Evolutionary conservation across 35 echinoderm and acorn worm species (phyloP), one percentile per base, ranked within the genome.

Genomic region (Chiridota heheva): DNA sequence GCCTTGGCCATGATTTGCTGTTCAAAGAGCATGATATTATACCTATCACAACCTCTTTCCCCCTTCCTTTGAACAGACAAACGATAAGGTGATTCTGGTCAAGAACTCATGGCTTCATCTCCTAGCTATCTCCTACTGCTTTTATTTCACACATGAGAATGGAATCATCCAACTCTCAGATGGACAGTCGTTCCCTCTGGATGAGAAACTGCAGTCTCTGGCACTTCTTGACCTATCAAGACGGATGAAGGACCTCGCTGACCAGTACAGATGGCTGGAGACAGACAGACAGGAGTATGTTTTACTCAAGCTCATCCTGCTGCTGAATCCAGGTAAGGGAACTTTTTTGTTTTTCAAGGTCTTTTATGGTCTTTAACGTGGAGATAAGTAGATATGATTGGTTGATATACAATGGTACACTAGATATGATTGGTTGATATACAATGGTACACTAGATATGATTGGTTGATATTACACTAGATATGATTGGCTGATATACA

Each of bases 261-360:
- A 44, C 27, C 51, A 82, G 36, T 59, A 82, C 24, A 46, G 64
- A 26, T 36, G 37, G 0, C 13, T 63, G n/a, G 73, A 82, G 17
- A 81, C 69, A 36, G 57, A 83, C 25, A 43, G 53, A 46, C 27
- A 69, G 24, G 35, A 70, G 42, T 70, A 73, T 42, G 82, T 72
- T n/a, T 81, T 27, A 48, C 44, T 89, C 18, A 89, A 89, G 42
- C 67, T 82, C 18, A 72, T 89, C 2, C 36, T 89, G 5, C 78
- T 89, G 25, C 79, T 89, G 7, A 81, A 82, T 59, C 56, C 87
- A 89, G 87, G 87, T 89, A 33, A 37, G 85, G 28, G 42, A 15
- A 16, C 12, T 66, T 12, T 66, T 31, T 31, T 66, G 10, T 13
- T 13, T 16, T 12, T 66, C 10, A 16, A 12, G 15, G 30, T 16